Evolutionary conservation across 2,888 invertebrate species (phyloP).

Genomic region (Mallateleia sp.): DNA sequence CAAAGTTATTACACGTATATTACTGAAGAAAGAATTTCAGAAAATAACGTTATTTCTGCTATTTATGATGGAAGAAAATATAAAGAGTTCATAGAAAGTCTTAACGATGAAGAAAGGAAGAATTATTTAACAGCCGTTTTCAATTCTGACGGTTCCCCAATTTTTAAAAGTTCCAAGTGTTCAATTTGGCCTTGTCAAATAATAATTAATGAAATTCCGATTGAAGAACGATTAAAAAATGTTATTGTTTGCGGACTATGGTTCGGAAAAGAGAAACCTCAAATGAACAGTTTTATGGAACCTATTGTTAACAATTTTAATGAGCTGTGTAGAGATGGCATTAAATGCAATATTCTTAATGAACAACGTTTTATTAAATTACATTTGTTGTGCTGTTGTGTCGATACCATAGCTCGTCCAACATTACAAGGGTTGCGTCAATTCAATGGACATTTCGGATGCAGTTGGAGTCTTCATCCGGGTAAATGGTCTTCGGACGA

Average conservation of each 20-base stretch:
- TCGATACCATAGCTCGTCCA: background rate
- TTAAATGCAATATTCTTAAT: background rate
- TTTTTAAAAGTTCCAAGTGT: background rate
- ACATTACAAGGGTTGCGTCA: background rate
- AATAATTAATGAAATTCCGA: background rate
- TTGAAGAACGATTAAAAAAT: background rate
- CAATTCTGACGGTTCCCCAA: background rate
- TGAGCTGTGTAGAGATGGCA: background rate
- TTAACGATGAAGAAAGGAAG: background rate
- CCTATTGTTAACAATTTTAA: background rate
- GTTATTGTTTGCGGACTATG: background rate
- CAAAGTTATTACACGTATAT: background rate
- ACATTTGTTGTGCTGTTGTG: background rate
- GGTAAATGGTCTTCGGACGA: background rate
- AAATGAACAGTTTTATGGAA: background rate
- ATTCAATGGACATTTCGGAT: background rate
- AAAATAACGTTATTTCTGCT: background rate
- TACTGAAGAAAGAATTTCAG: background rate
- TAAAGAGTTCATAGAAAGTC: background rate
- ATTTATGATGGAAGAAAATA: background rate
- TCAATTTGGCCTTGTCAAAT: background rate
- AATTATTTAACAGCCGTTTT: background rate
- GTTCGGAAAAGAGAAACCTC: background rate
- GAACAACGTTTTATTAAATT: background rate
- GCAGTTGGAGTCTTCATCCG: constrained; percentile 4